These are phyloP conservation scores for Hoplodrina blanda DNA, from an alignment of 2,888 invertebrate species.

Conservation along the genomic window DNA sequence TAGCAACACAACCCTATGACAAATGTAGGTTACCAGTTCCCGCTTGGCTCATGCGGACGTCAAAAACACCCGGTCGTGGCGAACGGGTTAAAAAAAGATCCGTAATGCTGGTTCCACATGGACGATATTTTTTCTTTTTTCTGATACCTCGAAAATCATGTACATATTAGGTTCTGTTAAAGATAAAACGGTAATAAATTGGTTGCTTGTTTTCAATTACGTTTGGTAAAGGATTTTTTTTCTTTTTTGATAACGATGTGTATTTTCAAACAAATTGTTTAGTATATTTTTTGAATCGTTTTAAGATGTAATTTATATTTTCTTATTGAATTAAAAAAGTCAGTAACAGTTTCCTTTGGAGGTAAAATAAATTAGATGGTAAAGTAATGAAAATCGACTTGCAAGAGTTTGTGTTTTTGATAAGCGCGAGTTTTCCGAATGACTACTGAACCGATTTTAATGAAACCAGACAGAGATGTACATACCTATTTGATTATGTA, in stretches of 20 bases:
- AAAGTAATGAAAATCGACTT: not conserved
- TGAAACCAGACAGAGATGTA: too few relatives aligned
- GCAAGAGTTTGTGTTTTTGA: too few relatives aligned
- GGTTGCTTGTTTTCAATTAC: slow-evolving; percentile 56
- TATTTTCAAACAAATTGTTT: slow-evolving; percentile 14
- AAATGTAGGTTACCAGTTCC: slow-evolving; percentile 74
- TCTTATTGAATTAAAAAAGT: slow-evolving; percentile 11
- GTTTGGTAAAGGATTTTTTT: slow-evolving; percentile 36
- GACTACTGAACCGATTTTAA: too few relatives aligned
- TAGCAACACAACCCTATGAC: slow-evolving; percentile 65
- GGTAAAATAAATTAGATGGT: not conserved
- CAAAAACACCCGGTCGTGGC: slow-evolving; percentile 69
- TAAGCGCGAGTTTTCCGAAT: too few relatives aligned
- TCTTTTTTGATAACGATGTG: slow-evolving; percentile 31
- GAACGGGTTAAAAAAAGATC: slow-evolving; percentile 64
- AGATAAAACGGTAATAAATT: slow-evolving; percentile 46
- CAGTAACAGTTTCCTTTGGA: not conserved
- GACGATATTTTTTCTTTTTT: slow-evolving; percentile 24
- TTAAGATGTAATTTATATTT: slow-evolving; percentile 18
- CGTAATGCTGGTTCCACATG: slow-evolving; percentile 24
- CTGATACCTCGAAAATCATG: slow-evolving; percentile 30
- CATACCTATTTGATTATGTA: too few relatives aligned
- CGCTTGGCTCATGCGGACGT: slow-evolving; percentile 63
- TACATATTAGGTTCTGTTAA: slow-evolving; percentile 9
- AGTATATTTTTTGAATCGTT: slow-evolving; percentile 9